phyloP scores from a whole-genome alignment of 2,888 invertebrate species.

The Drosophila kuntzei region DNA sequence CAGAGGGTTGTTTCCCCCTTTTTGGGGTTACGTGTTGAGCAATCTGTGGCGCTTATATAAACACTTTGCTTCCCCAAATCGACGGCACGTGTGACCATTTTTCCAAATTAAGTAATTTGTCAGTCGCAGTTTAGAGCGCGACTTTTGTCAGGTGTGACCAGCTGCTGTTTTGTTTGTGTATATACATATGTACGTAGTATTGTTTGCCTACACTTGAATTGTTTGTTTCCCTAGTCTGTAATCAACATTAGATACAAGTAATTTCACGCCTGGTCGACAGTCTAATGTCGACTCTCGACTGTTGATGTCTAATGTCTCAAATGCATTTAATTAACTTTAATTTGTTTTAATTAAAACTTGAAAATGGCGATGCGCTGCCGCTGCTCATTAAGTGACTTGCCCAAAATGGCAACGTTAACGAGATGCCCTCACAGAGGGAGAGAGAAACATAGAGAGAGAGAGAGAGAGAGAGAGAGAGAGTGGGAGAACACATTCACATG shows the following conservation, averaged over 20 bases:
- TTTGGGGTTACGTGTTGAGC: slow-evolving; percentile 21
- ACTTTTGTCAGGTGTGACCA: slow-evolving; percentile 16
- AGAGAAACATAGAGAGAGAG: background rate
- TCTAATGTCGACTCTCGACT: slow-evolving; percentile 6
- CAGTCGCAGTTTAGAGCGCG: slow-evolving; percentile 22
- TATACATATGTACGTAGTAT: too few species aligned
- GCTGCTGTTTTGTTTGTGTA: slow-evolving; percentile 5
- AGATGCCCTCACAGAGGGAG: slow-evolving; percentile 10
- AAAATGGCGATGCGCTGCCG: slow-evolving; percentile 37
- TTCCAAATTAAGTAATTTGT: slow-evolving; percentile 55
- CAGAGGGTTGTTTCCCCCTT: slow-evolving; percentile 6
- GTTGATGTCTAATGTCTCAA: slow-evolving; percentile 27
- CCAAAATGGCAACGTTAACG: slow-evolving; percentile 38
- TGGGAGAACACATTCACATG: background rate
- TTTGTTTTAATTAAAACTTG: slow-evolving; percentile 72
- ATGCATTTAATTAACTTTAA: slow-evolving; percentile 76
- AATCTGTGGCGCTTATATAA: slow-evolving; percentile 36
- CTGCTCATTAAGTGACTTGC: slow-evolving; percentile 50
- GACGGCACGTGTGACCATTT: slow-evolving; percentile 49
- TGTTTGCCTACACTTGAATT: slow-evolving; percentile 8
- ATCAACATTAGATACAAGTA: slow-evolving; percentile 38
- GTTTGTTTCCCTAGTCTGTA: slow-evolving; percentile 3
- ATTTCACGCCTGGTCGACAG: slow-evolving; percentile 51
- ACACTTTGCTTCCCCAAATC: slow-evolving; percentile 13
- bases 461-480: background rate